phyloP scores from a whole-genome alignment of 2,888 invertebrate genomes.

The Girardia tigrina region DNA sequence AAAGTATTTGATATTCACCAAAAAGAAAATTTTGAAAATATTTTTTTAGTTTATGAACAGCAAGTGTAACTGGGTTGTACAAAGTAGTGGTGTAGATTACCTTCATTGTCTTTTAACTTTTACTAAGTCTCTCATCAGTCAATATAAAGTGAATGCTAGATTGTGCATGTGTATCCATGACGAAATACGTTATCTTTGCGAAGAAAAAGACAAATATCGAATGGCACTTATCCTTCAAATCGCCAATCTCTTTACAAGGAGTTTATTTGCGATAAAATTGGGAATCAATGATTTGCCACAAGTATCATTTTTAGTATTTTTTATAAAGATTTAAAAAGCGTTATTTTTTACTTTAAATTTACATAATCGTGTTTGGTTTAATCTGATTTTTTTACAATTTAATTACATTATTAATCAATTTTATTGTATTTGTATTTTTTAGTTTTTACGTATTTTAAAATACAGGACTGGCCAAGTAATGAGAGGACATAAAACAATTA shows the following conservation, averaged over 20 bases:
- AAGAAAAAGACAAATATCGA: conserved; percentile 52
- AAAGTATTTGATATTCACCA: background rate
- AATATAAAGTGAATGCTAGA: conserved; percentile 57
- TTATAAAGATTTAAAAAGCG: too few relatives aligned
- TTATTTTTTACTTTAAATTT: too few relatives aligned
- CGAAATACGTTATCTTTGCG: conserved; percentile 59
- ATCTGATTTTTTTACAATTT: too few relatives aligned
- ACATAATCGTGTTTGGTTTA: too few relatives aligned
- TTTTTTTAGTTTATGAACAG: conserved; percentile 70
- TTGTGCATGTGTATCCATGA: conserved; percentile 94
- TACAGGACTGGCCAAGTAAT: too few relatives aligned
- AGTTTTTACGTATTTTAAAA: too few relatives aligned
- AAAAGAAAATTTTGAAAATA: too few relatives aligned
- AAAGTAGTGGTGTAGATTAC: conserved; percentile 96
- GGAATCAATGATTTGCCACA: conserved; percentile 73
- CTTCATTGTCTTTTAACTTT: conserved; percentile 81
- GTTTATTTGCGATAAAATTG: conserved; percentile 74
- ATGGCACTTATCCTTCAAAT: conserved; percentile 56
- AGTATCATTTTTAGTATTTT: conserved; percentile 42
- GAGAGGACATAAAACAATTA: too few relatives aligned
- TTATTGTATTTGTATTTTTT: too few relatives aligned
- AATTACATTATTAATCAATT: too few relatives aligned
- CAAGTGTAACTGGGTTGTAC: conserved; percentile 65
- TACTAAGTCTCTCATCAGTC: conserved; percentile 71
- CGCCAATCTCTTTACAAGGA: conserved; percentile 76